These are phyloP conservation scores for Gymnothorax javanicus DNA, from an alignment of 2,797 vertebrate genomes.

Conservation along the genomic window DNA sequence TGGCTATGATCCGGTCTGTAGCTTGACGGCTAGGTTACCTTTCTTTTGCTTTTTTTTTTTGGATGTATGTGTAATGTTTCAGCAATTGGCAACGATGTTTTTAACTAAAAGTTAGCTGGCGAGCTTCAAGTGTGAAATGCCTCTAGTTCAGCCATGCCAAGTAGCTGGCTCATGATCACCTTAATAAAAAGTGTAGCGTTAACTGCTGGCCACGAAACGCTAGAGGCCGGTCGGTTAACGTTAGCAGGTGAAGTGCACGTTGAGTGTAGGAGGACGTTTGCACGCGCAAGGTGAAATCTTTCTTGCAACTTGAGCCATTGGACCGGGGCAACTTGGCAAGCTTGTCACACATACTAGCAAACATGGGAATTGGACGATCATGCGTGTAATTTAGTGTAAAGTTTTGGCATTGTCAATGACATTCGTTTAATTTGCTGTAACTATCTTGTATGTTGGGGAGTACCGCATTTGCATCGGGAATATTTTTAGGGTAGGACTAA, in stretches of 20 bases:
- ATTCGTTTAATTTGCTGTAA: not conserved
- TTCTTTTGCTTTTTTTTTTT: not conserved
- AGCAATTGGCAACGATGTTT: not conserved
- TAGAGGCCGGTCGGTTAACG: not conserved
- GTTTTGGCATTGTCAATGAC: not conserved
- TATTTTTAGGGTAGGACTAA: constrained; percentile 17
- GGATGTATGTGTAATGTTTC: not conserved
- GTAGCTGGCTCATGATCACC: too few relatives aligned
- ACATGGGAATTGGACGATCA: not conserved
- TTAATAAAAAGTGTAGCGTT: too few relatives aligned
- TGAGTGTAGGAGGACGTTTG: not conserved
- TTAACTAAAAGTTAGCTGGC: not conserved
- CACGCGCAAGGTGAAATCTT: not conserved
- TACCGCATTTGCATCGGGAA: not conserved
- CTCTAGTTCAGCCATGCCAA: not conserved
- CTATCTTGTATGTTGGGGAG: not conserved
- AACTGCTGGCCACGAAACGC: not conserved
- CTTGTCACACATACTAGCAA: not conserved
- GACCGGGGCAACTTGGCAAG: not conserved
- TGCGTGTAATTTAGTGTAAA: not conserved
- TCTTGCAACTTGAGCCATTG: not conserved
- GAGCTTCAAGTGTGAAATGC: not conserved
- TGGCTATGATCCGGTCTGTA: not conserved
- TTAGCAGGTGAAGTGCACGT: not conserved
- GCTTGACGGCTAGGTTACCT: constrained; percentile 6